Percentiles rank a stretch among this genome's conserved stretches.
phyloP scores from a whole-genome alignment of 2,888 invertebrate genomes.

The Drosophila ochracea region DNA sequence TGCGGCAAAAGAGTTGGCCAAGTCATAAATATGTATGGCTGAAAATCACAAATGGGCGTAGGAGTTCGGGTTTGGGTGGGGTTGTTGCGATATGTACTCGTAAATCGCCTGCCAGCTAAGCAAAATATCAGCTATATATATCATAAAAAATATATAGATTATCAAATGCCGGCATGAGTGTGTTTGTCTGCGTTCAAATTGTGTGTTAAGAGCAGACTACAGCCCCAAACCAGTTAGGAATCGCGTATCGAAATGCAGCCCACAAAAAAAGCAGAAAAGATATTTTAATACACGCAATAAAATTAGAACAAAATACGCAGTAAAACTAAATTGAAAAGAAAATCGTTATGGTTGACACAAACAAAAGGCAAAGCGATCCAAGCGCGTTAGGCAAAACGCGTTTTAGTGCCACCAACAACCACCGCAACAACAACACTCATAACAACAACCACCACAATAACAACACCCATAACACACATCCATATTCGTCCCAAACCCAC shows the following conservation, averaged over 20 bases:
- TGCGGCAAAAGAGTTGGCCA: constrained; percentile 62
- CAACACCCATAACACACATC: constrained; percentile 25
- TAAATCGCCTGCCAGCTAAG: constrained; percentile 78
- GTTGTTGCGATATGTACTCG: constrained; percentile 37
- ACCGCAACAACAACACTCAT: constrained; percentile 21
- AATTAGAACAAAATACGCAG: constrained; percentile 77
- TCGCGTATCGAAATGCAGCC: constrained; percentile 38
- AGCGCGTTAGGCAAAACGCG: constrained; percentile 79
- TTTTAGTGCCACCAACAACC: constrained; percentile 59
- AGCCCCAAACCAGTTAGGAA: constrained; percentile 18
- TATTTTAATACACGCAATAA: constrained; percentile 77
- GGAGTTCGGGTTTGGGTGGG: constrained; percentile 5
- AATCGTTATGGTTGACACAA: constrained; percentile 74
- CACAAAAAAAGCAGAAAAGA: constrained; percentile 4
- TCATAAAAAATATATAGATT: constrained; percentile 77
- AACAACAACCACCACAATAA: constrained; percentile 28
- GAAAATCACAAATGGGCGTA: constrained; percentile 28
- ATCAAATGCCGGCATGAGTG: constrained; percentile 40
- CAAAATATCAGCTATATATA: constrained; percentile 77
- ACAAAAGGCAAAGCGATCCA: constrained; percentile 62
- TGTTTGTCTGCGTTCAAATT: constrained; percentile 52
- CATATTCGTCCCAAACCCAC: constrained; percentile 36
- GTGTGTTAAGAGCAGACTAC: constrained; percentile 71
- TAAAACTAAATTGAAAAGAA: constrained; percentile 82
- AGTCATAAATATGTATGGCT: constrained; percentile 63